Evolutionary conservation across 2,797 vertebrate genomes (phyloP).

Genomic region (Takifugu rubripes): DNA sequence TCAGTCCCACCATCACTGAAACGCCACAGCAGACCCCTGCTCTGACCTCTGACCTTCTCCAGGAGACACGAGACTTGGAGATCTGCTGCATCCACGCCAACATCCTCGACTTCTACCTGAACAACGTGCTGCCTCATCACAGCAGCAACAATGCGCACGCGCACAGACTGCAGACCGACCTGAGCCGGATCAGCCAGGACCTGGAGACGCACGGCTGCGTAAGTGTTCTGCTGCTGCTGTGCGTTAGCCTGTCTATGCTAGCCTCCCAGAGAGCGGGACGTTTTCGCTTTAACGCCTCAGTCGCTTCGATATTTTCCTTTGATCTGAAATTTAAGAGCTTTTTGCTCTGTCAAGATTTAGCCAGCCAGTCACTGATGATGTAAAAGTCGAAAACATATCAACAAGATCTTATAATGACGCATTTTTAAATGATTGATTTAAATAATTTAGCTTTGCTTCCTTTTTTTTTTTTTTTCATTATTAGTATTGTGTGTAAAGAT

Average conservation of each 20-base stretch:
- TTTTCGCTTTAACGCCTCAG: no score
- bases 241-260: no score
- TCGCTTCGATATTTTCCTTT: no score
- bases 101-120: slow-evolving; percentile 73
- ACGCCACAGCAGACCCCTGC: not conserved
- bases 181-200: slow-evolving; percentile 54
- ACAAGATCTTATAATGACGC: no score
- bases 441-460: not conserved
- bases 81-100: slow-evolving; percentile 84
- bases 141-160: slow-evolving; percentile 21
- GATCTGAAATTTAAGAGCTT: no score
- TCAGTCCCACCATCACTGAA: no score
- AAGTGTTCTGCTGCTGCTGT: slow-evolving; percentile 23
- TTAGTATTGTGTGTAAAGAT: not conserved
- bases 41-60: slow-evolving; percentile 1
- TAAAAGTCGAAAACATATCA: no score
- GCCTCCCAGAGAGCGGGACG: no score
- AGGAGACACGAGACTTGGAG: slow-evolving; percentile 49
- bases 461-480: no score
- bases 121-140: slow-evolving; percentile 61
- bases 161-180: slow-evolving; percentile 45
- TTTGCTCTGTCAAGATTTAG: no score
- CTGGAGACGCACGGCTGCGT: slow-evolving; percentile 58
- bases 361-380: no score
- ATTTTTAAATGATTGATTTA: no score